Percentiles rank a stretch among this genome's conserved stretches.
phyloP scores from a whole-genome alignment of 1,140 invertebrate species.

The Dreissena rostriformis region DNA sequence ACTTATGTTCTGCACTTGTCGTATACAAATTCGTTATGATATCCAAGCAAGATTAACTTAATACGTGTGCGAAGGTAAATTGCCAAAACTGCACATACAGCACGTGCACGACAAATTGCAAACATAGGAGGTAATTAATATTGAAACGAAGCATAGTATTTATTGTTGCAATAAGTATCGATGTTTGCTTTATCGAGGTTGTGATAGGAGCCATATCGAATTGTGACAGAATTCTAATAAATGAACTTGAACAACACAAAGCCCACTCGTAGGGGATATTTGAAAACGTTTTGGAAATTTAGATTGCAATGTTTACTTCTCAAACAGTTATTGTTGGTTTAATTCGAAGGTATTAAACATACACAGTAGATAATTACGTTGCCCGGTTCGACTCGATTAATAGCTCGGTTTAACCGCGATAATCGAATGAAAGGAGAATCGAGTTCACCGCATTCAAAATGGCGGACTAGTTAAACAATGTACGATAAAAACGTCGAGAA shows the following conservation, averaged over 20 bases:
- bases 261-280: constrained; percentile 5
- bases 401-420: constrained; percentile 14
- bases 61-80: no score
- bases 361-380: constrained; percentile 32
- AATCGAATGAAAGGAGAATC: constrained; percentile 31
- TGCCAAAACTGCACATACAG: no score
- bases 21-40: no score
- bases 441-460: constrained; percentile 25
- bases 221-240: constrained; percentile 1
- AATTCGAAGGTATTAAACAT: constrained; percentile 33
- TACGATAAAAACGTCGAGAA: background rate
- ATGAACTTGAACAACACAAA: background rate
- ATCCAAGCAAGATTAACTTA: no score
- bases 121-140: no score
- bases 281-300: constrained; percentile 17
- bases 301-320: constrained; percentile 33
- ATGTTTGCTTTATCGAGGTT: no score
- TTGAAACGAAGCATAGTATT: no score
- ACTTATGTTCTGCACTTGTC: no score
- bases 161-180: no score
- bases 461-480: constrained; percentile 10
- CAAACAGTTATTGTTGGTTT: constrained; percentile 10
- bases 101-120: no score
- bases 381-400: constrained; percentile 30
- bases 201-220: no score